These are phyloP conservation scores for Centropyge bicolor DNA, from an alignment of 2,797 vertebrate genomes.

Conservation along the genomic window DNA sequence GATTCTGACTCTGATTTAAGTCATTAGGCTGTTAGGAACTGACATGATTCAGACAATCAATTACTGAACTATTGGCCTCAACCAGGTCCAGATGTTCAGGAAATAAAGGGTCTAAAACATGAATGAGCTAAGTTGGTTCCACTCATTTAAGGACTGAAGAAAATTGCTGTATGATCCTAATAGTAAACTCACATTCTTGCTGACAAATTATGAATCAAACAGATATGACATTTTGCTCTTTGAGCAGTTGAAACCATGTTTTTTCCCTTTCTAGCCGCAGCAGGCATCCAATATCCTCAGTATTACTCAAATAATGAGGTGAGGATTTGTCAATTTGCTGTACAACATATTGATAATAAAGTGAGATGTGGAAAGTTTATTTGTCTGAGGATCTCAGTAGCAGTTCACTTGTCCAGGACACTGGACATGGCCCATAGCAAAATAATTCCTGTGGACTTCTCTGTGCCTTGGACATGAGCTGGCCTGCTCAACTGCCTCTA, in stretches of 20 bases:
- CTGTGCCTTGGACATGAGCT: conserved; percentile 10
- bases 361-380: conserved; percentile 18
- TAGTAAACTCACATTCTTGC: conserved; percentile 10
- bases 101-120: conserved; percentile 16
- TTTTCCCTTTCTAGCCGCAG: conserved; percentile 25
- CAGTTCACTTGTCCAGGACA: conserved; percentile 22
- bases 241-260: conserved; percentile 4
- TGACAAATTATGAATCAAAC: conserved; percentile 36
- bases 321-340: conserved; percentile 28
- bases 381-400: conserved; percentile 23
- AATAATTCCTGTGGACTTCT: conserved; percentile 24
- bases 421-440: conserved; percentile 24
- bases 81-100: conserved; percentile 7
- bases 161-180: conserved; percentile 16
- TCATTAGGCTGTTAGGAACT: not conserved
- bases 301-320: not conserved
- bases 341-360: conserved; percentile 21
- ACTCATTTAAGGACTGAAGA: not conserved
- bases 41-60: conserved; percentile 30
- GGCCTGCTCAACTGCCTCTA: conserved; percentile 47
- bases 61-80: conserved; percentile 1
- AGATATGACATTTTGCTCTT: conserved; percentile 20
- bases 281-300: conserved; percentile 16
- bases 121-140: conserved; percentile 12
- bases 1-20: too few species aligned